Evolutionary conservation across 2,797 vertebrate genomes (phyloP), one percentile per base, ranked within the genome.

Genomic region (Phoeniculus purpureus): DNA sequence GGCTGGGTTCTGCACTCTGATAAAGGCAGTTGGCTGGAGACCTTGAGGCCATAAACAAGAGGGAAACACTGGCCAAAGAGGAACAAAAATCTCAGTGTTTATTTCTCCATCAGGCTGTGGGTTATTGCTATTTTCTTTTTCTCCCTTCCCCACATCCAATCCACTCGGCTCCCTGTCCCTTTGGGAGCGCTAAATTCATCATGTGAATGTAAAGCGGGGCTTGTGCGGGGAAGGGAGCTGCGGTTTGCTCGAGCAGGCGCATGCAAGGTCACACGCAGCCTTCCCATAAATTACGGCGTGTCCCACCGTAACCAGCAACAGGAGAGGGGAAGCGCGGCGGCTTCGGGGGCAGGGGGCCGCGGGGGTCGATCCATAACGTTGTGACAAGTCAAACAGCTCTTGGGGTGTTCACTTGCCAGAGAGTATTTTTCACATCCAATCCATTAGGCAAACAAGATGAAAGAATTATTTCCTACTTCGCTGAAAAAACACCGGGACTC

Each of bases 261-360:
- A 89, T 51, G 94, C 96, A 96, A 97, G 96, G 96, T 96, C 96
- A 94, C 92, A 90, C 32, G 23, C 92, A 95, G 94, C 94, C 86
- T 50, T 6, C 20, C 85, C 78, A 70, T 97, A 94, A 97, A 97
- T 96, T 89, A 95, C 25, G 0, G 48, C 3, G 10, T 51, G 87
- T 83, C 93, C 95, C 89, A 47, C 67, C 10, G 23, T 75, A 81
- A 94, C 90, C 91, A 92, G 94, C 85, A 91, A 89, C 86, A 92
- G 89, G 89, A 92, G 73, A 92, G 87, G 86, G 92, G 92, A 89
- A 96, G 85, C 58, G 50, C 62, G 7, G 87, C 52, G 9, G 91
- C 90, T 82, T 50, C 72, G 2, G 84, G 92, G 91, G 58, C 78
- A 0, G 55, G 73, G 72, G 85, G 87, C 92, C 58, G 14, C 81